Conservation (phyloP, 2,888 invertebrate genomes). For the Aphodius granarius region DNA sequence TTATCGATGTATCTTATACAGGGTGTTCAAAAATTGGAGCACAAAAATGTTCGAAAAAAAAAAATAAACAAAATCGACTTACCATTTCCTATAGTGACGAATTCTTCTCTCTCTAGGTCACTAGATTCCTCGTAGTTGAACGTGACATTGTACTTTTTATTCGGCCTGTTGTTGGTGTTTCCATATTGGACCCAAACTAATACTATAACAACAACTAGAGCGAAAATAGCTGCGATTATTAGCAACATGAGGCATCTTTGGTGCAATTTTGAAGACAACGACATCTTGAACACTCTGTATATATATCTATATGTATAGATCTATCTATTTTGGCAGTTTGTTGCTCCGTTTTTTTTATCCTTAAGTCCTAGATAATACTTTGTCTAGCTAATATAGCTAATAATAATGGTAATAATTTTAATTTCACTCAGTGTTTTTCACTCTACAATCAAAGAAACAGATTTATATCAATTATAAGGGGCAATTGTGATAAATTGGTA, state of each 20-base stretch:
- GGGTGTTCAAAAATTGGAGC: no score
- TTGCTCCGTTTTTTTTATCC: neutral
- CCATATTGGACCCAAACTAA: constrained; percentile 1
- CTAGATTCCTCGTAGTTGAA: neutral
- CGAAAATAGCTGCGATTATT: neutral
- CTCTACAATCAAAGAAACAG: neutral
- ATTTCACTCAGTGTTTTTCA: neutral
- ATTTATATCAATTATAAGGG: neutral
- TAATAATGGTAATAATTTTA: no score
- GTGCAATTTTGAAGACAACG: constrained; percentile 3
- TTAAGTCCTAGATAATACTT: neutral
- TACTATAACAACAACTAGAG: neutral
- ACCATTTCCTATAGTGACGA: neutral
- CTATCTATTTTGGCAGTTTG: neutral
- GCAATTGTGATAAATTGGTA: neutral
- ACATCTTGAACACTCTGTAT: neutral
- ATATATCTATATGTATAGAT: neutral
- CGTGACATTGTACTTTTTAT: neutral
- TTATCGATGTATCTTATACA: no score
- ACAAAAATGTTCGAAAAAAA: no score
- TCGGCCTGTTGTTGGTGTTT: neutral
- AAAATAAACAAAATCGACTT: neutral
- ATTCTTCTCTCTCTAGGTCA: neutral
- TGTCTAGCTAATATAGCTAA: neutral
- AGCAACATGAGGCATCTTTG: constrained; percentile 6